These are phyloP conservation scores for Chaenogobius annularis DNA, from an alignment of 2,113 vertebrate species.

Conservation along the genomic window DNA sequence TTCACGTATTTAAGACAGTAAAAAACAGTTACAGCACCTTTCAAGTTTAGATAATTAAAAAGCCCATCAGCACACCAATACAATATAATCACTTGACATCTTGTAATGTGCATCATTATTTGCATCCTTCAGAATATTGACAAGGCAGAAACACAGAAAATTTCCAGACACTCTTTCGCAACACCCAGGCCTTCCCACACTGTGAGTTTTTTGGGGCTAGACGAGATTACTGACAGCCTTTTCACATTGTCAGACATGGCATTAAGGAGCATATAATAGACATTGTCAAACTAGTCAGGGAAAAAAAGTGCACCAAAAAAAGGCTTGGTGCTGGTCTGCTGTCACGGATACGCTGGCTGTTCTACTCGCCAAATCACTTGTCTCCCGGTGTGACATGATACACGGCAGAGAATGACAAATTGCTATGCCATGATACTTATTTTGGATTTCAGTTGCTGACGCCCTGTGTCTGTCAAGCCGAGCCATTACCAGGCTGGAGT, in stretches of 20 bases:
- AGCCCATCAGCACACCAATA: not conserved
- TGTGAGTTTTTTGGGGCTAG: constrained; percentile 2
- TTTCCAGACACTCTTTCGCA: not conserved
- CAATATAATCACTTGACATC: not conserved
- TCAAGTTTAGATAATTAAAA: too few relatives aligned
- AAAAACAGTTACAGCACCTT: too few relatives aligned
- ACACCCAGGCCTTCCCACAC: not conserved
- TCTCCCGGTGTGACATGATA: constrained; percentile 2
- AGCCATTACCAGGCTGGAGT: constrained; percentile 1
- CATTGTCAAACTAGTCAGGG: constrained; percentile 6
- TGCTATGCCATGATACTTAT: constrained; percentile 11
- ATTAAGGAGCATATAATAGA: constrained; percentile 14
- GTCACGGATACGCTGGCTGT: constrained; percentile 3
- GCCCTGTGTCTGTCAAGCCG: constrained; percentile 5
- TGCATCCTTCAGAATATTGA: not conserved
- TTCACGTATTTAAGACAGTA: too few relatives aligned
- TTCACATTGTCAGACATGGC: constrained; percentile 10
- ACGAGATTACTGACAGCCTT: constrained; percentile 10
- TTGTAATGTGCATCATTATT: not conserved
- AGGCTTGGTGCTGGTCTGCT: not conserved
- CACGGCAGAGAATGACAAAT: constrained; percentile 11
- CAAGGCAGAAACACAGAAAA: not conserved
- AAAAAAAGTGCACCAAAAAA: constrained; percentile 1
- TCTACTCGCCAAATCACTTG: constrained; percentile 5
- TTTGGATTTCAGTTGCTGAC: constrained; percentile 8